phyloP scores from a whole-genome alignment of 2,797 vertebrate species.

The Synaphobranchus kaupii region DNA sequence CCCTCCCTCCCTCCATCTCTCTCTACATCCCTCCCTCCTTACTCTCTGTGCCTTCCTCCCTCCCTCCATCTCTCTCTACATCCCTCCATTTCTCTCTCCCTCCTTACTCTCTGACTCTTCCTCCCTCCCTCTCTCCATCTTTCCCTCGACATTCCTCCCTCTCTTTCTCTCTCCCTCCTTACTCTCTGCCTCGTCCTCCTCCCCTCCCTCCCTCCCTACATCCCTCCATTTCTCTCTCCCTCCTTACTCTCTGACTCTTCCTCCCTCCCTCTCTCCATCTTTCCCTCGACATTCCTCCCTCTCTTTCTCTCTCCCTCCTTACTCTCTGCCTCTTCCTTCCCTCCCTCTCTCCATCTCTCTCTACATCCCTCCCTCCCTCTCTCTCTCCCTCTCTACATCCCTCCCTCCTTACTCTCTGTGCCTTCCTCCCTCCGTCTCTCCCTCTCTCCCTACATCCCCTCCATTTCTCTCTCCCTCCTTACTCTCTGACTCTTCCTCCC shows the following conservation, averaged over 20 bases:
- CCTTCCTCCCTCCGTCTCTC: not conserved
- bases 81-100: not conserved
- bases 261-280: too few species aligned
- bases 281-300: not conserved
- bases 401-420: slow-evolving; percentile 10
- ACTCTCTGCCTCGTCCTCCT: too few species aligned
- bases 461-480: too few species aligned
- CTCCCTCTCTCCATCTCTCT: not conserved
- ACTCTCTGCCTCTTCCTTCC: not conserved
- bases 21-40: too few species aligned
- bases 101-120: too few species aligned
- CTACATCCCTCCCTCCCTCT: slow-evolving; percentile 21
- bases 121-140: too few species aligned
- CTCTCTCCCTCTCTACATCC: slow-evolving; percentile 14
- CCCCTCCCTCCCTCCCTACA: too few species aligned
- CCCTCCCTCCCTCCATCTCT: too few species aligned
- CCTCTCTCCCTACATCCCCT: not conserved
- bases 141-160: not conserved
- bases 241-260: slow-evolving; percentile 18
- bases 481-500: not conserved
- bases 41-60: too few species aligned
- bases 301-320: not conserved
- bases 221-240: not conserved
- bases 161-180: too few species aligned
- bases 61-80: too few species aligned